Conservation (phyloP, 2,888 invertebrate genomes). For the Geophilus truncorum region DNA sequence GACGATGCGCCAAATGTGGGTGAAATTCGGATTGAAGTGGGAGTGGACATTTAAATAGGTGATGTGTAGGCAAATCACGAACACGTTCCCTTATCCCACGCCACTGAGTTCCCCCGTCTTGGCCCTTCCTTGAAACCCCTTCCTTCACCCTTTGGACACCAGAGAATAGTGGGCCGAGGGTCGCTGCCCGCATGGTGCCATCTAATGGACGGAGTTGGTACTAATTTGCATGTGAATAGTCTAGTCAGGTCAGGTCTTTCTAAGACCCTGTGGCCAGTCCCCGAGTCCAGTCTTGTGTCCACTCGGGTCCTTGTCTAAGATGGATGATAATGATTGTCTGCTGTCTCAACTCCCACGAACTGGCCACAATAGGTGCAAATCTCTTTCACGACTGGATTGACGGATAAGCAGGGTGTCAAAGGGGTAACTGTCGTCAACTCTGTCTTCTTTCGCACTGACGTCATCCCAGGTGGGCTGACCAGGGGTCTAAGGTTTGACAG, state of each 20-base stretch:
- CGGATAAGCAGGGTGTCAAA: constrained; percentile 10
- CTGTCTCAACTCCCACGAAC: not conserved
- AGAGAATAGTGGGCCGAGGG: not conserved
- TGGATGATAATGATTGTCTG: constrained; percentile 4
- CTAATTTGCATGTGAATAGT: constrained; percentile 23
- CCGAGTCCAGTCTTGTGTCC: too few relatives aligned
- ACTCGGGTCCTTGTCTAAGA: too few relatives aligned
- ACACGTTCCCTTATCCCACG: not conserved
- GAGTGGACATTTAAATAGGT: not conserved
- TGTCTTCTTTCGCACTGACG: too few relatives aligned
- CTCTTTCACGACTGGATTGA: not conserved
- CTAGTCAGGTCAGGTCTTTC: not conserved
- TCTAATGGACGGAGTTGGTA: constrained; percentile 18
- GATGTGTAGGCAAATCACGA: not conserved
- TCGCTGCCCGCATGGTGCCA: constrained; percentile 25
- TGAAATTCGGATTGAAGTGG: too few relatives aligned
- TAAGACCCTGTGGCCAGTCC: not conserved
- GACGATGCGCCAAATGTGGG: too few relatives aligned
- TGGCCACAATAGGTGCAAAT: not conserved
- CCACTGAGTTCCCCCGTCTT: not conserved
- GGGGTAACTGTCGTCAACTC: not conserved
- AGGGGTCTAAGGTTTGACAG: not conserved
- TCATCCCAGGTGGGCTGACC: too few relatives aligned
- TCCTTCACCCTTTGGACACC: too few relatives aligned
- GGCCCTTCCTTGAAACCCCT: too few relatives aligned